These are phyloP conservation scores for Etheostoma perlongum DNA, from an alignment of 2,797 vertebrate species.

Conservation along the genomic window DNA sequence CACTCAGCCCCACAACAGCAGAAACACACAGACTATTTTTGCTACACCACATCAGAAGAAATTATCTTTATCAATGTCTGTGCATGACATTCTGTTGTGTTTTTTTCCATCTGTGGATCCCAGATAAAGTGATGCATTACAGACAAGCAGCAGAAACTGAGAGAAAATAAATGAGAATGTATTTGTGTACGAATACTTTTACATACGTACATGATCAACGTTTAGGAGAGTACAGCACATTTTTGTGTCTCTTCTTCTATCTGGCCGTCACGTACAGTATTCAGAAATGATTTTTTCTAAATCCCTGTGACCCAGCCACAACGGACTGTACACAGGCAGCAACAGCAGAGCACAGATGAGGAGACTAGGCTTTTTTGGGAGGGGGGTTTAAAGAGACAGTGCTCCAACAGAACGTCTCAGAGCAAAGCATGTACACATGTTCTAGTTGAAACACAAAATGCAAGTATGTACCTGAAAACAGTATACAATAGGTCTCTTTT, in stretches of 20 bases:
- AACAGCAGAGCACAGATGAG: too few relatives aligned
- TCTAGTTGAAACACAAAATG: too few relatives aligned
- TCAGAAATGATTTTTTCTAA: conserved; percentile 11
- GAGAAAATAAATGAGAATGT: conserved; percentile 13
- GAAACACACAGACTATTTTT: conserved; percentile 67
- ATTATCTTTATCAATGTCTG: conserved; percentile 73
- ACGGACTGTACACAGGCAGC: too few relatives aligned
- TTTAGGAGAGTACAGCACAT: not conserved
- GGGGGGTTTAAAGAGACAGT: too few relatives aligned
- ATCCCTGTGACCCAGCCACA: too few relatives aligned
- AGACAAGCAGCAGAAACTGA: conserved; percentile 17
- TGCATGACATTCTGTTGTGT: conserved; percentile 62
- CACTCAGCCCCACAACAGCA: conserved; percentile 74
- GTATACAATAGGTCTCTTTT: too few relatives aligned
- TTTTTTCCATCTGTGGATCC: conserved; percentile 24
- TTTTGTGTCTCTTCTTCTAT: not conserved
- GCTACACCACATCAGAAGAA: conserved; percentile 58
- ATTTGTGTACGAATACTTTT: conserved; percentile 34
- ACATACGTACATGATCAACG: not conserved
- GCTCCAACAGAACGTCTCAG: too few relatives aligned
- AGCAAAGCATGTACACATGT: too few relatives aligned
- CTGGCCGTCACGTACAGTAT: not conserved
- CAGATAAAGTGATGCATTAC: conserved; percentile 56
- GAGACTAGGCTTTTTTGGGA: too few relatives aligned
- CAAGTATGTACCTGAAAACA: too few relatives aligned